Evolutionary conservation across 2,113 vertebrate species (phyloP), one percentile per base, ranked within the genome.

Genomic region (Heliornis fulica): DNA sequence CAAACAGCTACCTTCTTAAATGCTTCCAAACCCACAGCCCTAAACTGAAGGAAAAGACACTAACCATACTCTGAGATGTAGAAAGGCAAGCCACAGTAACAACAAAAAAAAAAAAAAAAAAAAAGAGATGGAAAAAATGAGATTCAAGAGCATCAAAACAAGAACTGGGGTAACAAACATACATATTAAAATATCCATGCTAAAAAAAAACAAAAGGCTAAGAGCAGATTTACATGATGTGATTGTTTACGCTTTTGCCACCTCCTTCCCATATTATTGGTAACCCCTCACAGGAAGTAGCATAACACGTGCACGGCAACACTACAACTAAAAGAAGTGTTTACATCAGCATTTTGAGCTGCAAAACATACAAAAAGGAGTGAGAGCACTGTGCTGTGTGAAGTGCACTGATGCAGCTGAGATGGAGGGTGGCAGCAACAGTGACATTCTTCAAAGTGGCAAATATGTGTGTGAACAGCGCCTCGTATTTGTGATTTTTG

Each of bases 341-440:
- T 88, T 83, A 71, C 26, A 65, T 48, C 56, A 86, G 68, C 68
- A 46, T 38, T 83, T 70, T 43, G 13, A 56, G n/a, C 29, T 23
- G 10, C 10, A 32, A 81, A 59, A 46, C 57, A 45, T 2, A 41
- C 0, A 53, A 36, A 64, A 65, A 68, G 6, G 40, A 36, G 5
- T 4, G 8, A 80, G 38, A 14, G 12, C 40, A 59, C 15, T 34
- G 11, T 3, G 4, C 53, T 41, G 3, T 5, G 17, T 2, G 10
- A 79, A 2, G 0, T 12, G 7, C 10, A 65, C n/a, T 50, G 69
- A 69, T 1, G 7, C 28, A 83, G 29, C 0, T 41, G 23, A 86
- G 17, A 41, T 94, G 46, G 10, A 66, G 28, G 6, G 29, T 50
- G 31, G 36, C 31, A 32, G 2, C 10, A 83, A 83, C 32, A 83